A percentile compares a stretch with the other conserved stretches of the same genome.
These are phyloP conservation scores for Montipora capricornis DNA, from an alignment of 64 coral and sea anemone genomes.

Conservation along the genomic window DNA sequence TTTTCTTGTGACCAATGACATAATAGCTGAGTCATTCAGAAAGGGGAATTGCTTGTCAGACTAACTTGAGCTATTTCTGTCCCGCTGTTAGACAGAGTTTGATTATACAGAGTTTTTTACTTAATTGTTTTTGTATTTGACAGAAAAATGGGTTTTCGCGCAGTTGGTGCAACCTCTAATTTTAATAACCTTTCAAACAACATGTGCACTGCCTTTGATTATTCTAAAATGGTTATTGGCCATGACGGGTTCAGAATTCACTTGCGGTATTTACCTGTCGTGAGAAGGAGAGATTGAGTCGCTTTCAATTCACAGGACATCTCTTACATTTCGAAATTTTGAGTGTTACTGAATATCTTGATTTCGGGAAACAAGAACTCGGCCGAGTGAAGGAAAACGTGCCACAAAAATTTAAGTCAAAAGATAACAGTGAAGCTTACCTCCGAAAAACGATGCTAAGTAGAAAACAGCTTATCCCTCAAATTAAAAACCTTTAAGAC, in stretches of 20 bases:
- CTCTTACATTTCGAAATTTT: too few species aligned
- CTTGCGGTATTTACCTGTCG: not conserved
- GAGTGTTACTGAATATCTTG: too few species aligned
- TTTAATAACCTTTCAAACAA: not conserved
- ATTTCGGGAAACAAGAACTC: too few species aligned
- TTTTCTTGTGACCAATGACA: too few species aligned
- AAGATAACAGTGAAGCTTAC: too few species aligned
- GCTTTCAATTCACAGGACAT: too few species aligned
- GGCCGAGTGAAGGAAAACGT: too few species aligned
- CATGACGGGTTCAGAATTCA: not conserved
- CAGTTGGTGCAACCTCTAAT: not conserved
- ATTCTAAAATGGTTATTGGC: not conserved
- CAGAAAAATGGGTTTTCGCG: not conserved
- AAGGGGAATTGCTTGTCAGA: not conserved
- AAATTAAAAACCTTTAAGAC: too few species aligned
- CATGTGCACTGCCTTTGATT: not conserved
- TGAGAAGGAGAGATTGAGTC: not conserved
- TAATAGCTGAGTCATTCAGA: not conserved
- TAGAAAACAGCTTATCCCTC: too few species aligned
- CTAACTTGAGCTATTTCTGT: not conserved
- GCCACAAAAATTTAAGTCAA: too few species aligned
- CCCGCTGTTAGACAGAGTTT: not conserved
- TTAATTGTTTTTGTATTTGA: not conserved
- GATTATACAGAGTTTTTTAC: not conserved
- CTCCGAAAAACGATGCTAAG: too few species aligned